Evolutionary conservation across 2,888 invertebrate species (phyloP).

Genomic region (Hypsopygia costalis): DNA sequence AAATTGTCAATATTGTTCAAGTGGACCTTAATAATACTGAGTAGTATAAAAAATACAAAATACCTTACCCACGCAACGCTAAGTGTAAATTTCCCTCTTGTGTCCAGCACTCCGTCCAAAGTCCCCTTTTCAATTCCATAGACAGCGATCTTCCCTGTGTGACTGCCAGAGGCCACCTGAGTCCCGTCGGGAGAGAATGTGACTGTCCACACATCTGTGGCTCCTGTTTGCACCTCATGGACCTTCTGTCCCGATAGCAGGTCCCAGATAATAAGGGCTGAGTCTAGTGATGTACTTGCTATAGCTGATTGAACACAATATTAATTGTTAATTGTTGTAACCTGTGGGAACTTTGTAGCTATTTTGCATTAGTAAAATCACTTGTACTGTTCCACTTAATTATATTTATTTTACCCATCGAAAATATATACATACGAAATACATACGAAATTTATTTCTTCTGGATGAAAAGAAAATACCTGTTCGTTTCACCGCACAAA

Average conservation of each 20-base stretch:
- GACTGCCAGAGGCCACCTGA: slow-evolving; percentile 93
- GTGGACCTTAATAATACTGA: too few relatives aligned
- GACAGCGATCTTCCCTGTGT: slow-evolving; percentile 94
- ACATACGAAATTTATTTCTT: too few relatives aligned
- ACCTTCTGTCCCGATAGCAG: slow-evolving; percentile 90
- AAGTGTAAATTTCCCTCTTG: slow-evolving; percentile 94
- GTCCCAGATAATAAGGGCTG: slow-evolving; percentile 95
- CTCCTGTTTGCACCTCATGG: slow-evolving; percentile 90
- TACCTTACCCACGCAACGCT: slow-evolving; percentile 94
- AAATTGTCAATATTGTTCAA: too few relatives aligned
- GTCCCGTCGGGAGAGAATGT: slow-evolving; percentile 95
- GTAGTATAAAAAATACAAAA: too few relatives aligned
- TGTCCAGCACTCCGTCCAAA: slow-evolving; percentile 91
- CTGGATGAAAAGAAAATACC: too few relatives aligned
- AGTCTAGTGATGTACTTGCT: slow-evolving; percentile 95
- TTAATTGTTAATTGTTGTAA: too few relatives aligned
- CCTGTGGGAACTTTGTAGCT: too few relatives aligned
- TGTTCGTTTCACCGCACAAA: too few relatives aligned
- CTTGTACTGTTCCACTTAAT: too few relatives aligned
- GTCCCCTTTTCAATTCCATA: slow-evolving; percentile 92
- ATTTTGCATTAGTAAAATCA: too few relatives aligned
- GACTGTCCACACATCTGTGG: slow-evolving; percentile 95
- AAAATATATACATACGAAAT: too few relatives aligned
- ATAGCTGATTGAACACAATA: slow-evolving; percentile 80
- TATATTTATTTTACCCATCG: too few relatives aligned